phyloP scores from a whole-genome alignment of 1,140 invertebrate genomes.

The Dendrolimus punctatus region DNA sequence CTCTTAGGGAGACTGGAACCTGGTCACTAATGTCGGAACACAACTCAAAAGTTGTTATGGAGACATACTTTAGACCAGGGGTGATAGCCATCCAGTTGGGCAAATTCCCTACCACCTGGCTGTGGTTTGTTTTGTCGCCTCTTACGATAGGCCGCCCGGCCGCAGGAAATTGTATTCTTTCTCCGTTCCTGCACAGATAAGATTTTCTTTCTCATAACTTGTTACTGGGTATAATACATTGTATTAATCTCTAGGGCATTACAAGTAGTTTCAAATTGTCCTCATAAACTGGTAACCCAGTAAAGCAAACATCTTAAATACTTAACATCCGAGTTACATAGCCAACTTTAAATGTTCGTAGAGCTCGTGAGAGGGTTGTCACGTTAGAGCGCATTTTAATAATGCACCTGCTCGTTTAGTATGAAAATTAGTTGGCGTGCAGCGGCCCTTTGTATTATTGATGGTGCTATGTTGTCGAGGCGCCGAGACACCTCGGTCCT shows the following conservation, averaged over 20 bases:
- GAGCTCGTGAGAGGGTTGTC: conserved; percentile 44
- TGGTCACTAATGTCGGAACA: too few relatives aligned
- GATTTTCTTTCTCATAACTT: too few relatives aligned
- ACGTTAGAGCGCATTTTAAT: conserved; percentile 57
- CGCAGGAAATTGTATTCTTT: too few relatives aligned
- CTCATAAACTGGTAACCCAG: conserved; percentile 18
- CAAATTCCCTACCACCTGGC: too few relatives aligned
- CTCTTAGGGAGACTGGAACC: too few relatives aligned
- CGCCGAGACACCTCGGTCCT: conserved; percentile 4
- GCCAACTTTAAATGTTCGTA: conserved; percentile 42
- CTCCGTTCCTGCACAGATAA: too few relatives aligned
- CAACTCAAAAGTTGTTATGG: too few relatives aligned
- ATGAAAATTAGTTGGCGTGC: conserved; percentile 62
- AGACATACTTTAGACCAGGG: too few relatives aligned
- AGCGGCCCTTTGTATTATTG: conserved; percentile 45
- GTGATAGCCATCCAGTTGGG: too few relatives aligned
- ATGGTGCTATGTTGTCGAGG: conserved; percentile 28
- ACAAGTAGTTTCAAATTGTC: conserved; percentile 2
- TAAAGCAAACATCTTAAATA: conserved; percentile 28
- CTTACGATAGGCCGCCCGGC: too few relatives aligned
- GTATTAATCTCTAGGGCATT: not conserved
- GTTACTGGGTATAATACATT: not conserved
- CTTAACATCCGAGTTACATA: conserved; percentile 25
- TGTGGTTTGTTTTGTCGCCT: too few relatives aligned
- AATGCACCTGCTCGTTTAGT: conserved; percentile 62